Conservation (phyloP, 1,140 invertebrate species). For the Drosophila grimshawi region DNA sequence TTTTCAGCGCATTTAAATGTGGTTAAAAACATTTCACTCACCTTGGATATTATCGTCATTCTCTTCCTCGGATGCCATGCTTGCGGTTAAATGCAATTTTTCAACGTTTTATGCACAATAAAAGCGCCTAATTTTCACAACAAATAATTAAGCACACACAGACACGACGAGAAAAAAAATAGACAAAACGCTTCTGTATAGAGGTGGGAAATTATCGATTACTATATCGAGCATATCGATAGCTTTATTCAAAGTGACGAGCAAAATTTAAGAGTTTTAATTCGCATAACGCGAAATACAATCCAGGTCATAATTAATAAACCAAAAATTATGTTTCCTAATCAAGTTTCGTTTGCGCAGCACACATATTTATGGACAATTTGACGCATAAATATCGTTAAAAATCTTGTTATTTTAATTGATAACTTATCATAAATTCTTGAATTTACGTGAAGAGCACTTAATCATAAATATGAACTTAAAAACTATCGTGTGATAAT, state of each 20-base stretch:
- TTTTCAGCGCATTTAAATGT: conserved; percentile 54
- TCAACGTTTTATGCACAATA: conserved; percentile 67
- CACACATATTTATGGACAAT: no score
- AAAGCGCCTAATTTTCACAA: conserved; percentile 75
- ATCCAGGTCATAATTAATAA: no score
- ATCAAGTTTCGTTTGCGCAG: no score
- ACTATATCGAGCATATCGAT: not conserved
- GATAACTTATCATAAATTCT: no score
- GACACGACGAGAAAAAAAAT: conserved; percentile 80
- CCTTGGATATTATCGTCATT: conserved; percentile 83
- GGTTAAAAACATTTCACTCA: conserved; percentile 66
- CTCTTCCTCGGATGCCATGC: conserved; percentile 82
- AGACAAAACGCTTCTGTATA: conserved; percentile 46
- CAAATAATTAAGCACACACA: conserved; percentile 80
- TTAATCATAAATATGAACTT: no score
- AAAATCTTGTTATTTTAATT: no score
- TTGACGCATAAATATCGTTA: no score
- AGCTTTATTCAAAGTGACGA: not conserved
- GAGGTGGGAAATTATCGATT: conserved; percentile 32
- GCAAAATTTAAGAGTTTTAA: not conserved
- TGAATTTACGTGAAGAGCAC: no score
- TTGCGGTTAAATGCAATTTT: conserved; percentile 69
- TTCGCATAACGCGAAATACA: no score
- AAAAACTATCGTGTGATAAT: no score
- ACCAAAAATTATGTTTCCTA: no score